Base-by-base conservation (phyloP, 2,888 invertebrate genomes). In the Eulithis prunata region DNA sequence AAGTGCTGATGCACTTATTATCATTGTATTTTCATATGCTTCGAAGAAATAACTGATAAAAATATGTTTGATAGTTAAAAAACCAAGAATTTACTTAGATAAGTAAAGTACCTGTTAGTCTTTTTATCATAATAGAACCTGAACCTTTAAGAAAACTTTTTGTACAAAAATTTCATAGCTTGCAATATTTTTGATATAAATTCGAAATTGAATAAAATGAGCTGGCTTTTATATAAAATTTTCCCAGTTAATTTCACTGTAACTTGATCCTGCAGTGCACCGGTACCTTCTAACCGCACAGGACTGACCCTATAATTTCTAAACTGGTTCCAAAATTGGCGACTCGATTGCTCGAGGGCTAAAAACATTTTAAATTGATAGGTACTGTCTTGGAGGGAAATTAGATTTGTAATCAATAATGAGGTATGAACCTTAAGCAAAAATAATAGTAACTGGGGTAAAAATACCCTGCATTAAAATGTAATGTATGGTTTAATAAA, bases 301-400 rank as follows among this genome's bases (percentile, higher is more conserved):
- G 74, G 78, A 78, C 74, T 88, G 86, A 87, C 91, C 91, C 90
- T 93, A 89, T 93, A 93, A 93, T 93, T 92, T 92, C 91, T 91
- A 91, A 93, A 91, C 92, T 82, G 89, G 92, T 91, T 91, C 84
- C 84, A 77, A 92, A 92, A 92, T 90, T 91, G 91, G 90, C 90
- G 87, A 87, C 86, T 84, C 84, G 82, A 85, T 82, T 81, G 89
- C 91, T 86, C 72, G 81, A 78, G 88, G 91, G 83, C 82, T 75
- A 75, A 80, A 79, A 76, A 81, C 79, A 83, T 89, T 89, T 88
- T 86, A 90, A 90, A 71, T 74, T 74, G 60, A 62, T 71, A 74
- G 69, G 68, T 71, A 71, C 66, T 51, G 66, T 60, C 65, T 68
- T 64, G 66, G 68, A 86, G 87, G 86, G 85, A 80, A 90, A 89